Evolutionary conservation across 2,113 vertebrate species (phyloP), one percentile per base, ranked within the genome.

Genomic region (Paramisgurnus dabryanus): DNA sequence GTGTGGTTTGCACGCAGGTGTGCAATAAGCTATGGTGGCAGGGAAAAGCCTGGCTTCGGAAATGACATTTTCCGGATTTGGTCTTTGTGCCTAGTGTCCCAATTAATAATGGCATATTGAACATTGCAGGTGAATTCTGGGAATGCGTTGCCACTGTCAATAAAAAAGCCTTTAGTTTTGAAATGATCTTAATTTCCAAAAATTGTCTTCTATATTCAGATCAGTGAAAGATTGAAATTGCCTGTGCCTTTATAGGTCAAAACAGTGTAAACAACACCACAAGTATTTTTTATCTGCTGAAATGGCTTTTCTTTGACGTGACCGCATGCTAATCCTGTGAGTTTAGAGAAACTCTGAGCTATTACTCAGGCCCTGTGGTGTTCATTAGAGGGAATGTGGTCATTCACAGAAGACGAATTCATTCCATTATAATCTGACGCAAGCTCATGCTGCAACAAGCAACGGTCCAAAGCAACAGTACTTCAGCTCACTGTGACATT

Each of bases 401-500:
- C 34, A 15, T 74, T 80, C 45, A 58, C 45, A 40, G 71, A 60
- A 60, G 63, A 65, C 8, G 34, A 63, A 39, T 65, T 60, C 60
- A 63, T 55, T 60, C 49, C 43, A 60, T 83, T 34, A 60, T 76
- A 13, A 3, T 58, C 40, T 72, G 74, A 76, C 18, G 27, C 2
- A 6, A 80, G 57, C 58, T 82, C 67, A 74, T 81, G 74, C 70
- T 40, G 27, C 18, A 53, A n/a, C 60, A 68, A 67, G 63, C 61
- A 70, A 63, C 47, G 71, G 76, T 58, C 78, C 58, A 64, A 61
- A 70, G 67, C 67, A 81, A 65, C 43, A 65, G 45, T 13, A 43
- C 50, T 80, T 67, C 49, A 82, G 76, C 53, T 53, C n/a, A 49
- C 55, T 50, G 47, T 57, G 76, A 80, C 58, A 49, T 66, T 78